Conservation (phyloP, 1,140 invertebrate genomes). For the Drepana arcuata region DNA sequence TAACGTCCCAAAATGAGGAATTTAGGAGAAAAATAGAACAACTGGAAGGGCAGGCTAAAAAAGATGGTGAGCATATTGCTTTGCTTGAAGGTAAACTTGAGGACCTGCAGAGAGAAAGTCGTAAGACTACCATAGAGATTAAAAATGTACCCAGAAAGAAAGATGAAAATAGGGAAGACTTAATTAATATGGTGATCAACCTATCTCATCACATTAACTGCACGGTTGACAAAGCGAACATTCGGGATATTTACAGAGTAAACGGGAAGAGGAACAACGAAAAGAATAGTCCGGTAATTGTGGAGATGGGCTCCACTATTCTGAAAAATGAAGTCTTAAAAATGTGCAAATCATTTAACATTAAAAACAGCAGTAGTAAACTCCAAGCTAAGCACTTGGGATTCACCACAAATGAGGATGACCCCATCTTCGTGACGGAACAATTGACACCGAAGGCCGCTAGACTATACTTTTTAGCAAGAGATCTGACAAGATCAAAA, state of each 20-base stretch:
- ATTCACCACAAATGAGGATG: not conserved
- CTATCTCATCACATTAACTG: too few species aligned
- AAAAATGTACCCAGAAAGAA: conserved; percentile 12
- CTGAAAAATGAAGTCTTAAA: not conserved
- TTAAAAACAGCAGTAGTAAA: too few species aligned
- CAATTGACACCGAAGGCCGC: not conserved
- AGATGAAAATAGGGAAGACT: conserved; percentile 7
- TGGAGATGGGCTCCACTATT: too few species aligned
- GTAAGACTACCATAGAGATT: conserved; percentile 10
- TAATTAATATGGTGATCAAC: too few species aligned
- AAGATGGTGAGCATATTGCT: conserved; percentile 16
- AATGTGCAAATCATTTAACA: not conserved
- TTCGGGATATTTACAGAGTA: too few species aligned
- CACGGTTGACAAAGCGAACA: too few species aligned
- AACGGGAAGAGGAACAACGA: too few species aligned
- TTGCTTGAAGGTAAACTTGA: conserved; percentile 14
- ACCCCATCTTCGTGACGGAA: not conserved
- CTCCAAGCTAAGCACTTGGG: too few species aligned
- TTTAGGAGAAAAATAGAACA: too few species aligned
- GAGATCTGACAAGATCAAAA: not conserved
- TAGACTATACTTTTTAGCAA: not conserved
- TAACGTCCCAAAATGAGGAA: too few species aligned
- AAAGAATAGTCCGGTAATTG: too few species aligned
- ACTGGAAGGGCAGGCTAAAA: too few species aligned
- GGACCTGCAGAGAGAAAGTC: conserved; percentile 4